Conservation (phyloP, 2,797 vertebrate species). For the Gephyroberyx darwinii region DNA sequence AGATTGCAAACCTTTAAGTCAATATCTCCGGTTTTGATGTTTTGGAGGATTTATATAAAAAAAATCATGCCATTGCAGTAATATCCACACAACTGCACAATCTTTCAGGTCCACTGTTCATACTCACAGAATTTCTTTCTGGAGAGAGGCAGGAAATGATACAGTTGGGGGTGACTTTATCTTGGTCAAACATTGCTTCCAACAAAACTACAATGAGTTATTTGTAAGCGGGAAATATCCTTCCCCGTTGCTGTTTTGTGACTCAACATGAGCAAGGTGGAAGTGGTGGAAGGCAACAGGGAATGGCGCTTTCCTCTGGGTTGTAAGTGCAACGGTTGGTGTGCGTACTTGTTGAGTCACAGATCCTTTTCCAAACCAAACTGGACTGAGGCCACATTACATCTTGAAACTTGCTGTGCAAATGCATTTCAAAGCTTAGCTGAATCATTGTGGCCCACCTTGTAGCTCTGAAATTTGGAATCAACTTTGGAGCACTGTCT, state of each 20-base stretch:
- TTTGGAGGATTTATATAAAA: conserved; percentile 29
- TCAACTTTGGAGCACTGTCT: conserved; percentile 1
- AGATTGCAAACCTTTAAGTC: conserved; percentile 6
- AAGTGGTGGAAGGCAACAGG: conserved; percentile 68
- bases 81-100: conserved; percentile 7
- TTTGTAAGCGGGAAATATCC: conserved; percentile 76
- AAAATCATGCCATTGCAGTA: background rate
- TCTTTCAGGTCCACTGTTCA: conserved; percentile 28
- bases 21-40: background rate
- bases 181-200: conserved; percentile 69
- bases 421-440: conserved; percentile 35
- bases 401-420: conserved; percentile 40
- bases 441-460: conserved; percentile 6
- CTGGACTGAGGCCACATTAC: conserved; percentile 47
- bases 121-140: conserved; percentile 16
- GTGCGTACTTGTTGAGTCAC: conserved; percentile 72
- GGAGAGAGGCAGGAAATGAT: conserved; percentile 61
- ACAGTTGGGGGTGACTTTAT: conserved; percentile 64
- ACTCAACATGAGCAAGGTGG: conserved; percentile 78
- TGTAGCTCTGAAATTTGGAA: conserved; percentile 16
- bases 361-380: conserved; percentile 64
- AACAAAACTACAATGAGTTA: conserved; percentile 78
- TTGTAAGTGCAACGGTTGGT: conserved; percentile 61
- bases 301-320: conserved; percentile 74
- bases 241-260: conserved; percentile 74